phyloP scores from a whole-genome alignment of 2,113 vertebrate species.

The Lophura nycthemera region DNA sequence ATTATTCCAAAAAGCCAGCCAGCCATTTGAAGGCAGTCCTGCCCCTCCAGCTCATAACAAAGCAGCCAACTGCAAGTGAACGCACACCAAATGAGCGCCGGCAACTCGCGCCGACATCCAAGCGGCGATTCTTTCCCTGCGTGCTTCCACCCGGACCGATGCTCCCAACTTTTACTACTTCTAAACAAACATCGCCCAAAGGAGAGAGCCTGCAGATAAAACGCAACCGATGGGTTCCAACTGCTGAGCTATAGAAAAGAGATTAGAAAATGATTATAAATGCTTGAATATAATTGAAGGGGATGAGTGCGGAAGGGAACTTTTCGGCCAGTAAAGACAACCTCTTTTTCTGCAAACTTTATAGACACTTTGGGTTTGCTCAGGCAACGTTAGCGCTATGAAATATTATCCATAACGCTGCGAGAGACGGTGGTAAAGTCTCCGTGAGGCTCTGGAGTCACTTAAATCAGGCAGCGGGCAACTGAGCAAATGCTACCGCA shows the following conservation, averaged over 20 bases:
- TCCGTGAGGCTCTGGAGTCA: slow-evolving; percentile 46
- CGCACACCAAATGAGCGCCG: background rate
- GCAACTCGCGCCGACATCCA: slow-evolving; percentile 11
- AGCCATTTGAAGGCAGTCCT: slow-evolving; percentile 61
- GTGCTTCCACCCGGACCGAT: background rate
- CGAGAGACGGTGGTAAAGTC: slow-evolving; percentile 34
- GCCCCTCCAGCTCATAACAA: slow-evolving; percentile 43
- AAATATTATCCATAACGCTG: slow-evolving; percentile 51
- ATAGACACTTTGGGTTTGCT: slow-evolving; percentile 59
- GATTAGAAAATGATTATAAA: background rate
- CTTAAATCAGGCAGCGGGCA: slow-evolving; percentile 51
- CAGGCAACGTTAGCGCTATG: background rate
- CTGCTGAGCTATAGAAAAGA: background rate
- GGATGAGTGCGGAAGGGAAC: background rate
- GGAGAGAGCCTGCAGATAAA: background rate
- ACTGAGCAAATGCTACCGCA: slow-evolving; percentile 50
- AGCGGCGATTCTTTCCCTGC: background rate
- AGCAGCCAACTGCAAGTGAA: slow-evolving; percentile 50
- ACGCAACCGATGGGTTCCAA: background rate
- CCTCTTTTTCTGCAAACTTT: slow-evolving; percentile 55
- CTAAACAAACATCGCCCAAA: background rate
- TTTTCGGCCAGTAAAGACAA: background rate
- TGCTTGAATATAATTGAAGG: slow-evolving; percentile 8
- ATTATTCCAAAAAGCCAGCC: slow-evolving; percentile 68
- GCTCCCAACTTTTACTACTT: background rate